Evolutionary conservation across 2,888 invertebrate genomes (phyloP).

Genomic region (Piscicola geometra): DNA sequence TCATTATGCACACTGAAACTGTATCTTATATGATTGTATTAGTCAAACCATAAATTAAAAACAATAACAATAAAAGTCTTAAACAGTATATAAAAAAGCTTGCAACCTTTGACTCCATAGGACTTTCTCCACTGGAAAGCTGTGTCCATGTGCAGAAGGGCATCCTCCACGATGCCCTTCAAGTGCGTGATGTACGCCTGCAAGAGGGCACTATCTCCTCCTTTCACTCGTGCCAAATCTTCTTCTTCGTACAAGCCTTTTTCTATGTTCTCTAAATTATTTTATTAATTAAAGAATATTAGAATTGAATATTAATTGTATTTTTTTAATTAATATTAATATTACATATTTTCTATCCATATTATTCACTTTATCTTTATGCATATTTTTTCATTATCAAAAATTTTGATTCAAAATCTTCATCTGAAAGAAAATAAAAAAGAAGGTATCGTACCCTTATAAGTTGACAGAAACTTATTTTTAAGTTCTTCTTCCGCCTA

Average conservation of each 20-base stretch:
- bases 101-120: slow-evolving; percentile 41
- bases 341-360: too few species aligned
- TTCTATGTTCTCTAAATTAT: slow-evolving; percentile 47
- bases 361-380: background rate
- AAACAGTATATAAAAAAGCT: too few species aligned
- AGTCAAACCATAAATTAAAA: too few species aligned
- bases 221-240: slow-evolving; percentile 50
- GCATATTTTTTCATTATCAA: background rate
- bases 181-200: slow-evolving; percentile 68
- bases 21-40: too few species aligned
- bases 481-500: slow-evolving; percentile 24
- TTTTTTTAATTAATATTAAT: too few species aligned
- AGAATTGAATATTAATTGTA: too few species aligned
- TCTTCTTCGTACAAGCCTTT: slow-evolving; percentile 51
- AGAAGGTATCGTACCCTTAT: slow-evolving; percentile 20
- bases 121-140: slow-evolving; percentile 43
- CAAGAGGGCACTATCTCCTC: slow-evolving; percentile 49
- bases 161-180: slow-evolving; percentile 66
- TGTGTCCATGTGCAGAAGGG: slow-evolving; percentile 40
- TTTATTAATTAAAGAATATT: background rate
- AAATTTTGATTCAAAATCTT: background rate
- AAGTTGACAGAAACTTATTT: slow-evolving; percentile 22
- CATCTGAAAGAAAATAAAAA: background rate
- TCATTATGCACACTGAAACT: too few species aligned
- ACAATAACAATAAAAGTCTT: too few species aligned